Conservation (phyloP, 2,797 vertebrate genomes). For the Sphaeramia orbicularis region DNA sequence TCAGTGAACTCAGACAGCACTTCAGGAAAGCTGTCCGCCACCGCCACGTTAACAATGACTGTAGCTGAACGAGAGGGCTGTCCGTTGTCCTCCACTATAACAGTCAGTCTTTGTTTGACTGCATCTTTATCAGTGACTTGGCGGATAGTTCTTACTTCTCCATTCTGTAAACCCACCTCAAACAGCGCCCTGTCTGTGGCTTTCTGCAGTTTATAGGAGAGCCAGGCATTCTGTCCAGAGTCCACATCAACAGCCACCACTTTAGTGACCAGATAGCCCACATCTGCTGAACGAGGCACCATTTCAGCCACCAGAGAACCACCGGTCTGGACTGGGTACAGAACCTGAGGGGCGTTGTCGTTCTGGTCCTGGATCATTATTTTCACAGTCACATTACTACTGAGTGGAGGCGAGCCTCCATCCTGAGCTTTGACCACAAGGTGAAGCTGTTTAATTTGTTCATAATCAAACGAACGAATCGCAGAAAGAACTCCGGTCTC, state of each 20-base stretch:
- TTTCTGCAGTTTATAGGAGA: slow-evolving; percentile 84
- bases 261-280: slow-evolving; percentile 86
- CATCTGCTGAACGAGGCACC: slow-evolving; percentile 79
- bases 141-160: too few relatives aligned
- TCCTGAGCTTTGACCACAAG: slow-evolving; percentile 74
- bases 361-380: too few relatives aligned
- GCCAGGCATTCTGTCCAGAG: slow-evolving; percentile 75
- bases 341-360: too few relatives aligned
- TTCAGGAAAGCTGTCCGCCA: too few relatives aligned
- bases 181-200: slow-evolving; percentile 79
- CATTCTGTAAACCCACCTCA: slow-evolving; percentile 79
- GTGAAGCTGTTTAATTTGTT: slow-evolving; percentile 70
- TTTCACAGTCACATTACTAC: too few relatives aligned
- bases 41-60: slow-evolving; percentile 80
- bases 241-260: slow-evolving; percentile 87
- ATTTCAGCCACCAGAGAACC: slow-evolving; percentile 78
- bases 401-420: slow-evolving; percentile 68
- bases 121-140: too few relatives aligned
- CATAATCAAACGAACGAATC: slow-evolving; percentile 84
- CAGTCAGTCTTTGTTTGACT: slow-evolving; percentile 76
- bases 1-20: too few relatives aligned
- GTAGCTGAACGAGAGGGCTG: slow-evolving; percentile 84
- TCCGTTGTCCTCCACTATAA: slow-evolving; percentile 85
- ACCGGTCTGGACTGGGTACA: slow-evolving; percentile 50
- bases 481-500: slow-evolving; percentile 77